phyloP scores from a whole-genome alignment of 2,797 vertebrate genomes.

The Naso thynnoides region DNA sequence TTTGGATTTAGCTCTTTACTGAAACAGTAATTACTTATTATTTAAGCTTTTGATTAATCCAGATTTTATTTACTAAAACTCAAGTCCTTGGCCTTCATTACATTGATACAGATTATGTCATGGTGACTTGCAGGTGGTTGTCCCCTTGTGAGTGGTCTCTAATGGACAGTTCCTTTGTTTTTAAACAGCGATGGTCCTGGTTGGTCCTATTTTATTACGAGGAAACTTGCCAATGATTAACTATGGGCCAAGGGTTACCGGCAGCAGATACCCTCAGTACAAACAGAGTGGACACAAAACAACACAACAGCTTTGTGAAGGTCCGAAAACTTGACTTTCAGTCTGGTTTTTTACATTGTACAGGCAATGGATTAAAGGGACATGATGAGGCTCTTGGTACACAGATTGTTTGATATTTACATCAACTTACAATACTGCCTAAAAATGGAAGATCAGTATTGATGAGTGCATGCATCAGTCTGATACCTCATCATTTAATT shows the following conservation, averaged over 20 bases:
- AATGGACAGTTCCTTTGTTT: slow-evolving; percentile 27
- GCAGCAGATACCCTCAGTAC: background rate
- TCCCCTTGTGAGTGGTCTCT: slow-evolving; percentile 10
- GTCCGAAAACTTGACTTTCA: background rate
- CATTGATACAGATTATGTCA: background rate
- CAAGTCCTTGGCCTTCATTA: background rate
- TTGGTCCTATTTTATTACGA: too few relatives aligned
- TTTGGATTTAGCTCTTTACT: background rate
- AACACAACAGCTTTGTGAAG: background rate
- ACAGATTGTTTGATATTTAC: too few relatives aligned
- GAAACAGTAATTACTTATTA: too few relatives aligned
- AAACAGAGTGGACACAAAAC: slow-evolving; percentile 30
- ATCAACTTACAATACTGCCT: too few relatives aligned
- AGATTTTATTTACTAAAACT: background rate
- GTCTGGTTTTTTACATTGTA: background rate
- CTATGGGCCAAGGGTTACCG: slow-evolving; percentile 6
- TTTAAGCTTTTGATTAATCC: background rate
- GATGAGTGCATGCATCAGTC: too few relatives aligned
- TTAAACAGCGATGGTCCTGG: slow-evolving; percentile 8
- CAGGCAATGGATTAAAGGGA: background rate
- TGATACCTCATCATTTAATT: too few relatives aligned
- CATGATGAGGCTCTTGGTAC: background rate
- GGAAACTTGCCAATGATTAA: slow-evolving; percentile 61
- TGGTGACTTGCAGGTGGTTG: background rate
- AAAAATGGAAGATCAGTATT: too few relatives aligned